Evolutionary conservation across 2,888 invertebrate species (phyloP), one percentile per base, ranked within the genome.

Genomic region (Synergus gifuensis): DNA sequence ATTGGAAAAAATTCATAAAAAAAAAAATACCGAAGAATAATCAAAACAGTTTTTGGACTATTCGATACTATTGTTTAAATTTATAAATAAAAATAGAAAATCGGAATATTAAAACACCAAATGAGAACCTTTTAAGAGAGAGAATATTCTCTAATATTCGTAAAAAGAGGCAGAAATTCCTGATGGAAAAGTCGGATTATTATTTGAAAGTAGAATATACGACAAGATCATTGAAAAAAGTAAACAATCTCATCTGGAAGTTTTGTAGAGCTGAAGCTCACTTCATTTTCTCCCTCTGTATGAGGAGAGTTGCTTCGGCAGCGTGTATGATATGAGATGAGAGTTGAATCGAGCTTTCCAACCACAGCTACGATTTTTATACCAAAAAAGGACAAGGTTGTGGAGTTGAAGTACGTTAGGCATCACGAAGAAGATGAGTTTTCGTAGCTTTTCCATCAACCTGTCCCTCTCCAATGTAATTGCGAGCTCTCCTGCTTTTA

Each of bases 371-470:
- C 64, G 64, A 64, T 40, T 64, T 64, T 42, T 36, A 40, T 16
- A n/a, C n/a, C 42, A 40, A 42, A 42, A 64, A 64, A 63, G 12
- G 63, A 64, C 40, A 40, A 64, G 16, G 62, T 63, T 63, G 62
- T 12, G 62, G 36, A 42, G n/a, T 64, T 64, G 64, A 63, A 63
- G 63, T 7, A 63, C 36, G 36, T 40, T 64, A 40, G 9, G n/a
- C 40, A 64, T 64, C 9, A 42, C 64, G 64, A 64, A 42, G 36
- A 64, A 40, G 64, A 64, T 64, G 64, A 64, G 64, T 64, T 64
- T 64, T 9, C 36, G 9, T 1, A 7, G 64, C 36, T 64, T 42
- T 40, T 40, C 64, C 22, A 60, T 42, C 64, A 40, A 64, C 12
- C 64, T 42, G 36, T 60, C 60, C n/a, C 40, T 64, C 64, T 64